phyloP scores from a whole-genome alignment of 2,113 vertebrate species.

The Planiliza haematocheilus region DNA sequence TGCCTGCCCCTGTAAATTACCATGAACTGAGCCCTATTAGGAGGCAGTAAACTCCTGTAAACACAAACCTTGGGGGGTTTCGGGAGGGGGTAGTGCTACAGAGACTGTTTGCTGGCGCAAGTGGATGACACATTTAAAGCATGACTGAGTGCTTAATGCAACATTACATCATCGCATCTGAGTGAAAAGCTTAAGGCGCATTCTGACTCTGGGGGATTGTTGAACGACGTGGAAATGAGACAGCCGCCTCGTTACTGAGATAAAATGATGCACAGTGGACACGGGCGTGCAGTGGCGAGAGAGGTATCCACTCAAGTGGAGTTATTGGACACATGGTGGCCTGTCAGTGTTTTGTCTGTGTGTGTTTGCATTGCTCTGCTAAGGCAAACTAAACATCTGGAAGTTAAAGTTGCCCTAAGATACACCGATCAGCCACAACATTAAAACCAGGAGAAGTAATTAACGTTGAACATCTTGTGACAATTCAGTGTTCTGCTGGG shows the following conservation, averaged over 20 bases:
- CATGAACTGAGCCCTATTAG: conserved; percentile 66
- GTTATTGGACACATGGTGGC: conserved; percentile 5
- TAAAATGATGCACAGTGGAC: not conserved
- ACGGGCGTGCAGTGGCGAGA: not conserved
- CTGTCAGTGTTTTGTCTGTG: not conserved
- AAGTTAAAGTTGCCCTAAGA: too few relatives aligned
- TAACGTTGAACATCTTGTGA: too few relatives aligned
- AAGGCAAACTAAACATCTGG: not conserved
- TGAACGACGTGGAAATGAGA: conserved; percentile 39
- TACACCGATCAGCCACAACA: too few relatives aligned
- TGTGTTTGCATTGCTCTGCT: not conserved
- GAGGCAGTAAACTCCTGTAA: conserved; percentile 57
- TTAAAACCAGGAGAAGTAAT: too few relatives aligned
- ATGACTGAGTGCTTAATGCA: conserved; percentile 70
- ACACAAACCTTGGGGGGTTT: conserved; percentile 58
- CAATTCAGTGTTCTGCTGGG: too few relatives aligned
- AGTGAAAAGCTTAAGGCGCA: conserved; percentile 56
- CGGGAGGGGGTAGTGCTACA: conserved; percentile 34
- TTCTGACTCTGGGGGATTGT: conserved; percentile 31
- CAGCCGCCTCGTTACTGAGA: conserved; percentile 30
- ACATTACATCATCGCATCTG: conserved; percentile 64
- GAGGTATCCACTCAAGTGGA: not conserved
- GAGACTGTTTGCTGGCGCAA: conserved; percentile 40
- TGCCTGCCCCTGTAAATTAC: conserved; percentile 40
- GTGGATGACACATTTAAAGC: conserved; percentile 71